These are phyloP conservation scores for Peromyscus nudipes DNA, from an alignment of 2,797 vertebrate species.

Conservation along the genomic window DNA sequence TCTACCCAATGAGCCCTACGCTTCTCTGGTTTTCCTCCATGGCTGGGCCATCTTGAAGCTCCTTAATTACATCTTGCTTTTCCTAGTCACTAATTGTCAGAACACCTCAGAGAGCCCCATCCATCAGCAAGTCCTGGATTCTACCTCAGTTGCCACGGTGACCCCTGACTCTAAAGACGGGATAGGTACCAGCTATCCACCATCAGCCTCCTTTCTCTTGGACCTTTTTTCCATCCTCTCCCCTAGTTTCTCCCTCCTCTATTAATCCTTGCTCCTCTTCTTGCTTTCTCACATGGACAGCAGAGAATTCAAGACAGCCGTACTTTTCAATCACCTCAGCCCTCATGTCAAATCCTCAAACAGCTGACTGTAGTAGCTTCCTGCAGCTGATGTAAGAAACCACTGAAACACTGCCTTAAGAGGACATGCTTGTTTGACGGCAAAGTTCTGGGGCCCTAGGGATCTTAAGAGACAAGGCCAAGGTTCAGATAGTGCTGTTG, in stretches of 20 bases:
- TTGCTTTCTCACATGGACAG: background rate
- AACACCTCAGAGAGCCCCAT: background rate
- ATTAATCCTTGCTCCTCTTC: background rate
- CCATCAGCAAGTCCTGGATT: background rate
- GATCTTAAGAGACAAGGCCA: background rate
- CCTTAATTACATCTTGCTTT: background rate
- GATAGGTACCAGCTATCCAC: background rate
- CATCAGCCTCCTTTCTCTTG: background rate
- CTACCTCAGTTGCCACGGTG: accelerated
- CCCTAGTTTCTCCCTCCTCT: background rate
- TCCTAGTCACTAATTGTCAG: background rate
- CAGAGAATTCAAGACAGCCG: background rate
- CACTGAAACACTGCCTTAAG: background rate
- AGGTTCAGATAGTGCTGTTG: too few relatives aligned
- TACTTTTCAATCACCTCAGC: background rate
- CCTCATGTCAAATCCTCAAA: background rate
- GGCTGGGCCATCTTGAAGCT: background rate
- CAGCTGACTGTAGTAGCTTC: background rate
- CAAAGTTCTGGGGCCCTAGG: background rate
- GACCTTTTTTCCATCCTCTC: background rate
- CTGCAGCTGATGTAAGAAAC: background rate
- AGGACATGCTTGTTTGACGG: background rate
- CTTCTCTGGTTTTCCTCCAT: background rate
- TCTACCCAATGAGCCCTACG: background rate
- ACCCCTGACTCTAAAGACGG: background rate